These are phyloP conservation scores for Arion vulgaris DNA, from an alignment of 1,140 invertebrate species.

Conservation along the genomic window DNA sequence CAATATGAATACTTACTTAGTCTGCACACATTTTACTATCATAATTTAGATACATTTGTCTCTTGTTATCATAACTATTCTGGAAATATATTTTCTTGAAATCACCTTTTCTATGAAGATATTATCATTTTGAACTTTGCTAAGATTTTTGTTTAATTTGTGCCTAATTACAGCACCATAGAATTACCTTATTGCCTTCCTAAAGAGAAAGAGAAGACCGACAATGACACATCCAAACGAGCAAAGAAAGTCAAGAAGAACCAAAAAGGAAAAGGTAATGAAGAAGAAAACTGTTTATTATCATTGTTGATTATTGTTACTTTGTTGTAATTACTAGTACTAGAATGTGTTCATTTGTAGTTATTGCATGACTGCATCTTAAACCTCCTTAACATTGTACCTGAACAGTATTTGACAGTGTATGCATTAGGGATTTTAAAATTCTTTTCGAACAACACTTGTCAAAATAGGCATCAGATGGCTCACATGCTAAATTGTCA, in stretches of 20 bases:
- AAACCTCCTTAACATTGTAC: background rate
- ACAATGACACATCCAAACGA: slow-evolving; percentile 32
- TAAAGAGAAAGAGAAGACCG: slow-evolving; percentile 45
- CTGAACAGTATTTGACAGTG: too few relatives aligned
- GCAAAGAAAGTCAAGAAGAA: slow-evolving; percentile 41
- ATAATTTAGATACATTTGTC: too few relatives aligned
- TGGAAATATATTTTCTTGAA: too few relatives aligned
- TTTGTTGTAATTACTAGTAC: background rate
- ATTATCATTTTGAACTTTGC: too few relatives aligned
- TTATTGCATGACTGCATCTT: background rate
- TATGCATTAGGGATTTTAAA: too few relatives aligned
- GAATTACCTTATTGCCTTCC: slow-evolving; percentile 58
- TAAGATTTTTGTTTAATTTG: background rate
- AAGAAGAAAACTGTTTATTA: background rate
- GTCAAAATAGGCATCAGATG: too few relatives aligned
- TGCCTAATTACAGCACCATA: slow-evolving; percentile 49
- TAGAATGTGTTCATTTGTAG: background rate
- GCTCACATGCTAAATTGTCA: too few relatives aligned
- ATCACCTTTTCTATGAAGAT: too few relatives aligned
- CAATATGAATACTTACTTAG: too few relatives aligned
- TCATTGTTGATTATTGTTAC: background rate
- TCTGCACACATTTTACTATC: too few relatives aligned
- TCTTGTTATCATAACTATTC: too few relatives aligned
- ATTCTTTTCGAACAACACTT: too few relatives aligned
- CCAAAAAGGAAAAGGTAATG: slow-evolving; percentile 5